Conservation (phyloP, 2,888 invertebrate genomes). For the Ophion obscuratus region DNA sequence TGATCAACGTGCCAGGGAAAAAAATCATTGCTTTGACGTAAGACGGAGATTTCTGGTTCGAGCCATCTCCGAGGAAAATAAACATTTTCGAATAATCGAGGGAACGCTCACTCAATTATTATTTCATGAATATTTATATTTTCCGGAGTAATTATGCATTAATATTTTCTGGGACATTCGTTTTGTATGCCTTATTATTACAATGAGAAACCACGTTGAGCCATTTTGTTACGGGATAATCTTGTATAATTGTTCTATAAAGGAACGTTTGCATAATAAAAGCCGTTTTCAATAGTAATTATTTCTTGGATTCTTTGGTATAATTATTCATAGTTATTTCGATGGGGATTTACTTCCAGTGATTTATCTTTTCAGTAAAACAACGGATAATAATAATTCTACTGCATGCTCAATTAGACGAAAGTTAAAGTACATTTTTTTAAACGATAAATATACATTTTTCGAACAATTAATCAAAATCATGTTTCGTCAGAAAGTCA, state of each 20-base stretch:
- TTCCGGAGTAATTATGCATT: not conserved
- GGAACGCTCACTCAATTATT: too few relatives aligned
- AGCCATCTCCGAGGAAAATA: too few relatives aligned
- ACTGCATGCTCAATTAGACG: not conserved
- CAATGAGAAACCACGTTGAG: not conserved
- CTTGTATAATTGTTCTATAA: not conserved
- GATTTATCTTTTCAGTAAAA: not conserved
- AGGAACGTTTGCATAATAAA: not conserved
- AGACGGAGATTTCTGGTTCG: too few relatives aligned
- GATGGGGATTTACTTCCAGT: conserved; percentile 8
- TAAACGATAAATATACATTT: not conserved
- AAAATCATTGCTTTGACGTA: too few relatives aligned
- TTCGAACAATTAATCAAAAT: conserved; percentile 22
- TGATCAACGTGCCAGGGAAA: not conserved
- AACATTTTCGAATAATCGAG: too few relatives aligned
- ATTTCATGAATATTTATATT: not conserved
- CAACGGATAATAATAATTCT: not conserved
- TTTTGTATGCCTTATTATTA: not conserved
- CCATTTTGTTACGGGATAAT: not conserved
- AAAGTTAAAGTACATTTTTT: not conserved
- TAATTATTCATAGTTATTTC: not conserved
- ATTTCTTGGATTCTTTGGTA: not conserved
- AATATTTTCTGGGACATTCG: not conserved
- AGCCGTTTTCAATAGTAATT: not conserved
- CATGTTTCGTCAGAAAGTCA: conserved; percentile 22